Evolutionary conservation across 2,888 invertebrate species (phyloP), one percentile per base, ranked within the genome.

Genomic region (Dorcus hopei): DNA sequence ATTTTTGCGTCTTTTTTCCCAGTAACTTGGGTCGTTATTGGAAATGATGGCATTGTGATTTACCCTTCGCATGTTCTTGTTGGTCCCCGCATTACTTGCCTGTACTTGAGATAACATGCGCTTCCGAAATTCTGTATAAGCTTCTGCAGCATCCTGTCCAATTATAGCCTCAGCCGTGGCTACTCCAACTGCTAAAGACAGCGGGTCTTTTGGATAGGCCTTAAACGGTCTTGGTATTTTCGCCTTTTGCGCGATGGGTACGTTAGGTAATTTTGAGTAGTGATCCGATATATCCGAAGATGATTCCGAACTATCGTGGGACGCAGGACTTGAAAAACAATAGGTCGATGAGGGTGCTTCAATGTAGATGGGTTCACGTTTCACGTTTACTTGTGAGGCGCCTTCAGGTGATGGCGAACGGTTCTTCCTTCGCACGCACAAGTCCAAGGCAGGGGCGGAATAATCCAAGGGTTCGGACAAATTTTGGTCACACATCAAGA

Each of bases 1-100:
- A 77, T 97, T 97, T 73, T 94, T 93, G 64, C 91, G 85, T 8
- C 97, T 80, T 56, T 95, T 85, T 69, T 93, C 95, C 81, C 90
- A 89, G 74, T 97, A 97, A 0, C 90, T 87, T 3, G 90, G 90
- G 73, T 95, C 94, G 55, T 64, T 63, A 47, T 60, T 70, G 51
- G 70, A 65, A n/a, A 61, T 26, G 49, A 68, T 67, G 50, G 64
- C 57, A 33, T 57, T 53, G 47, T 57, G 61, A 43, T 11, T 68
- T 68, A 40, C 66, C 58, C 87, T 79, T n/a, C 89, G 80, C 91
- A 90, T 91, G 68, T 88, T 86, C 0, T 88, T 86, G 67, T 90
- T 90, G 23, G 87, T 79, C 0, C 65, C 65, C 33, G 50, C 54
- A 52, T 55, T 58, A 14, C 62, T 58, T 79, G 75, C 0, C 83